Conservation (phyloP, 2,113 vertebrate genomes). For the Coturnix japonica region DNA sequence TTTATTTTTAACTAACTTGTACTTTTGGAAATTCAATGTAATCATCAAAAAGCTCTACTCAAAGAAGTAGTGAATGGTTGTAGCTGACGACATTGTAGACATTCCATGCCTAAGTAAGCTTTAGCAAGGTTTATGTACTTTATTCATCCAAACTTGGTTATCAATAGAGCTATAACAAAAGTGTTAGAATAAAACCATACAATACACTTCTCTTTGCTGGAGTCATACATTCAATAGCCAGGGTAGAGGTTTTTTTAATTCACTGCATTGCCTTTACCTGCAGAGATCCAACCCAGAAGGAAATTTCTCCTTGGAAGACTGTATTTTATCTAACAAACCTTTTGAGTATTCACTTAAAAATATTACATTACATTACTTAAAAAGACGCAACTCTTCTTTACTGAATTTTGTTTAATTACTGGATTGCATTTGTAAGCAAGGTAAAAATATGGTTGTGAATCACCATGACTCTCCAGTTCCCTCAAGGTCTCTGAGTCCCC, state of each 20-base stretch:
- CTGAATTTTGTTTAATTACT: not conserved
- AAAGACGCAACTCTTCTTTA: not conserved
- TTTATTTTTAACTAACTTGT: not conserved
- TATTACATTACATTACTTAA: not conserved
- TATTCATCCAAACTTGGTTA: constrained; percentile 48
- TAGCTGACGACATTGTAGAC: constrained; percentile 45
- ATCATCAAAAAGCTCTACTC: constrained; percentile 51
- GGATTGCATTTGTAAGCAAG: not conserved
- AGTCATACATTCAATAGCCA: constrained; percentile 54
- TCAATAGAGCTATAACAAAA: constrained; percentile 48
- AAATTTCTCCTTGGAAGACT: not conserved
- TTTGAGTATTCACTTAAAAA: not conserved
- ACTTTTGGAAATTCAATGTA: constrained; percentile 67
- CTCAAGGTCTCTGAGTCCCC: not conserved
- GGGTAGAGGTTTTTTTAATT: constrained; percentile 8
- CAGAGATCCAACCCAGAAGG: not conserved
- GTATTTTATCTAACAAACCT: not conserved
- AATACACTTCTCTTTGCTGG: constrained; percentile 41
- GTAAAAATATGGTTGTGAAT: not conserved
- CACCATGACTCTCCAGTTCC: not conserved
- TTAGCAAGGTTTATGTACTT: constrained; percentile 56
- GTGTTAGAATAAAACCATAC: constrained; percentile 65
- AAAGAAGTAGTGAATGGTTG: constrained; percentile 37
- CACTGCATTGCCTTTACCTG: not conserved
- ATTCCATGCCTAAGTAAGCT: constrained; percentile 44